Conservation (phyloP, 2,888 invertebrate genomes). For the Pammene fasciana region DNA sequence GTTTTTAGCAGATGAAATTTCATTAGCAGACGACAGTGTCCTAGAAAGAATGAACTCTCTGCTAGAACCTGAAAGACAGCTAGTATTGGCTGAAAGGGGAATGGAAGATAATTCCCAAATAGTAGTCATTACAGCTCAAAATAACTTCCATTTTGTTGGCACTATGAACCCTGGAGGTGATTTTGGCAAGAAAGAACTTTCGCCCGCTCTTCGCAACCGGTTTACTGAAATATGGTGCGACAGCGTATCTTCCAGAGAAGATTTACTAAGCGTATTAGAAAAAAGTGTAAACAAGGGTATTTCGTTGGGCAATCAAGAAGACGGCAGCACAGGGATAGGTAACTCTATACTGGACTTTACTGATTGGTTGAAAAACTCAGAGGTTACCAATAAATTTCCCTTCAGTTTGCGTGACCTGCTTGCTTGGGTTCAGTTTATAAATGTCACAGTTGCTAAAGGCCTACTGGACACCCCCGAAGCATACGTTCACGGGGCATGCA, state of each 20-base stretch:
- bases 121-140: constrained; percentile 86
- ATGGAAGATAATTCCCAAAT: constrained; percentile 84
- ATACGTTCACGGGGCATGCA: constrained; percentile 94
- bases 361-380: constrained; percentile 88
- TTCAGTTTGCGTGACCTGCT: constrained; percentile 96
- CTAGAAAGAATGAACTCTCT: constrained; percentile 98
- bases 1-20: constrained; percentile 99
- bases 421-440: constrained; percentile 96
- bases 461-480: constrained; percentile 84
- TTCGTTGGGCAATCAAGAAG: constrained; percentile 79
- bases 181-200: constrained; percentile 99
- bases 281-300: constrained; percentile 87
- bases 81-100: constrained; percentile 96
- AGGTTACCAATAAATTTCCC: constrained; percentile 89
- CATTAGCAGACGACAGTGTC: constrained; percentile 98
- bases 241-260: constrained; percentile 87
- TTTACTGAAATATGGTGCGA: constrained; percentile 99
- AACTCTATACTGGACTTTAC: constrained; percentile 90
- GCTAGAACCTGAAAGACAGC: constrained; percentile 94
- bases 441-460: constrained; percentile 79
- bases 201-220: constrained; percentile 97
- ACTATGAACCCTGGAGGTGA: constrained; percentile 99
- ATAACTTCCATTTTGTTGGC: constrained; percentile 94
- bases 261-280: constrained; percentile 91
- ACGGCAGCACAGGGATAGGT: constrained; percentile 84